phyloP scores from a whole-genome alignment of 2,888 invertebrate species.

The Hypercompe scribonia region DNA sequence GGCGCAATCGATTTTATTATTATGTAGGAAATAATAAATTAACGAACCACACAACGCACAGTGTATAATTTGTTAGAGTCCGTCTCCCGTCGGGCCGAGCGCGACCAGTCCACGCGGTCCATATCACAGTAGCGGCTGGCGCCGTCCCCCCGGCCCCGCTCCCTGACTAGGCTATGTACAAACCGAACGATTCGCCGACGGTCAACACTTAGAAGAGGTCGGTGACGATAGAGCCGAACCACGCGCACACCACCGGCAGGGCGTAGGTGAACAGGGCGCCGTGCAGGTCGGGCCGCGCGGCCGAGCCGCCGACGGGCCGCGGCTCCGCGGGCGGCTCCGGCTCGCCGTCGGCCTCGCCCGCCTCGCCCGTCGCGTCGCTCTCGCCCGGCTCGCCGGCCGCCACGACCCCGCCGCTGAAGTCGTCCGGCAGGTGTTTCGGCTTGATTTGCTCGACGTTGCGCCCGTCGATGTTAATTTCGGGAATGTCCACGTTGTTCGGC shows the following conservation, averaged over 20 bases:
- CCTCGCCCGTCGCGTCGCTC: background rate
- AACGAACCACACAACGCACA: slow-evolving; percentile 60
- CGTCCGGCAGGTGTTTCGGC: background rate
- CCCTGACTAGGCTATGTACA: slow-evolving; percentile 77
- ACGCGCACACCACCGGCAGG: slow-evolving; percentile 93
- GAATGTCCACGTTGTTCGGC: slow-evolving; percentile 50
- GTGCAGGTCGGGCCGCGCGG: slow-evolving; percentile 83
- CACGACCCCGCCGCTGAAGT: background rate
- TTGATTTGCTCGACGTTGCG: background rate
- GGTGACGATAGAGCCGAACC: slow-evolving; percentile 94
- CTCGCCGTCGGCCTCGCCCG: background rate
- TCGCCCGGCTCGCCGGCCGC: background rate
- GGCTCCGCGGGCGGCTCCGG: slow-evolving; percentile 43
- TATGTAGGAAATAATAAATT: slow-evolving; percentile 61
- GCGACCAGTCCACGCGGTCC: slow-evolving; percentile 36
- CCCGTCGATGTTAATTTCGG: slow-evolving; percentile 61
- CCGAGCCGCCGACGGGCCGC: slow-evolving; percentile 69
- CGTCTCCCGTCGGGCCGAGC: slow-evolving; percentile 41
- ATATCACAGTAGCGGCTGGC: slow-evolving; percentile 76
- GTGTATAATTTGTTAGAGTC: slow-evolving; percentile 66
- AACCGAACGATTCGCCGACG: slow-evolving; percentile 42
- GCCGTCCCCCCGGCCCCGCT: slow-evolving; percentile 51
- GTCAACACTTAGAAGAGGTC: slow-evolving; percentile 90
- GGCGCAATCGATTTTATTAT: slow-evolving; percentile 44
- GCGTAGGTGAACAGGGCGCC: slow-evolving; percentile 91